Conservation (phyloP, 2,113 vertebrate genomes). For the Channa argus region DNA sequence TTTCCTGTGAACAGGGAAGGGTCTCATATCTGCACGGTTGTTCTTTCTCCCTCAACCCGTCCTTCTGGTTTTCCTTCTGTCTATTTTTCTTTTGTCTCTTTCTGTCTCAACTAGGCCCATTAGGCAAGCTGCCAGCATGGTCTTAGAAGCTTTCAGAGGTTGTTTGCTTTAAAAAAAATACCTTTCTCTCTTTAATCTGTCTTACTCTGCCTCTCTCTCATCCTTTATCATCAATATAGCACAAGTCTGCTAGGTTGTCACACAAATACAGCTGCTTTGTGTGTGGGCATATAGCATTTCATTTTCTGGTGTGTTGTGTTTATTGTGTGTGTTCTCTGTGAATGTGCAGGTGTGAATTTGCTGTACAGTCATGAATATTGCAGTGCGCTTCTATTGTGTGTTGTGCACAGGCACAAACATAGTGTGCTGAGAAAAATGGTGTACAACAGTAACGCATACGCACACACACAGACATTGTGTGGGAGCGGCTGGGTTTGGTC, state of each 20-base stretch:
- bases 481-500: slow-evolving; percentile 60
- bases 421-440: slow-evolving; percentile 18
- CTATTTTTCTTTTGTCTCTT: slow-evolving; percentile 32
- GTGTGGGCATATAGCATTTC: background rate
- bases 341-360: slow-evolving; percentile 30
- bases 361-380: slow-evolving; percentile 32
- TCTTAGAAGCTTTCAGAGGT: slow-evolving; percentile 47
- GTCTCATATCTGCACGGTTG: slow-evolving; percentile 9
- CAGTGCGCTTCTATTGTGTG: background rate
- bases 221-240: slow-evolving; percentile 24
- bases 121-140: slow-evolving; percentile 35
- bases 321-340: background rate
- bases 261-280: slow-evolving; percentile 18
- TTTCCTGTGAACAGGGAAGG: slow-evolving; percentile 10
- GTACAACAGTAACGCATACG: slow-evolving; percentile 12
- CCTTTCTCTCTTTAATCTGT: slow-evolving; percentile 47
- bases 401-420: slow-evolving; percentile 3
- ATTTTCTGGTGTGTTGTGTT: slow-evolving; percentile 17
- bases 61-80: slow-evolving; percentile 61
- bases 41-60: slow-evolving; percentile 54
- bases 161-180: slow-evolving; percentile 60
- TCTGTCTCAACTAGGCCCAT: slow-evolving; percentile 39
- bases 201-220: slow-evolving; percentile 11
- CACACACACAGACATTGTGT: slow-evolving; percentile 9
- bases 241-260: slow-evolving; percentile 7